Percentiles rank a stretch among this genome's conserved stretches.
phyloP scores from a whole-genome alignment of 2,888 invertebrate genomes.

The Melinaea marsaeus region DNA sequence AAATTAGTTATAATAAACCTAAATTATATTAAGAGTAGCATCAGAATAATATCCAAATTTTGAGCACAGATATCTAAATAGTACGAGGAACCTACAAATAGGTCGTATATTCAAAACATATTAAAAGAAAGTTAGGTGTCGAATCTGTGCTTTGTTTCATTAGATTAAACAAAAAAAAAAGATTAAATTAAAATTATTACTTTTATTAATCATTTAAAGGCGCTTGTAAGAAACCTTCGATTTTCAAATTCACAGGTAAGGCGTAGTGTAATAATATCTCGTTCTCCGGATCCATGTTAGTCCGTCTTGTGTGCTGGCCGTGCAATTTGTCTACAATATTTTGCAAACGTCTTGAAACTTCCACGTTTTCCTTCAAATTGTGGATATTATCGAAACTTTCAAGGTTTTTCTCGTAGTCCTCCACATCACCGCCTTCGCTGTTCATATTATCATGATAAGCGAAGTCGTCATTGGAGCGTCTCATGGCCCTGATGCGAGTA shows the following conservation, averaged over 20 bases:
- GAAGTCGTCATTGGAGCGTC: conserved; percentile 34
- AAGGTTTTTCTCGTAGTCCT: conserved; percentile 41
- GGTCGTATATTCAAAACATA: too few species aligned
- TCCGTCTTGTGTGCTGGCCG: conserved; percentile 14
- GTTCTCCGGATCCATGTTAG: conserved; percentile 30
- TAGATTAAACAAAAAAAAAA: neutral
- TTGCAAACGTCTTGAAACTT: conserved; percentile 20
- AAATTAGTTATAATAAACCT: too few species aligned
- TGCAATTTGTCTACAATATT: conserved; percentile 29
- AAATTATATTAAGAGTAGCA: too few species aligned
- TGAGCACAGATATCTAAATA: too few species aligned
- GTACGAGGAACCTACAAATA: too few species aligned
- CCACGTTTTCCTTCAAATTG: conserved; percentile 13
- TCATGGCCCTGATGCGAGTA: conserved; percentile 21
- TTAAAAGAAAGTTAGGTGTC: too few species aligned
- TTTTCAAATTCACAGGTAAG: conserved; percentile 48
- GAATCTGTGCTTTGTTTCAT: too few species aligned
- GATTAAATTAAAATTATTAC: neutral
- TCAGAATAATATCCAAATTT: too few species aligned
- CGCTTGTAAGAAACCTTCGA: conserved; percentile 48
- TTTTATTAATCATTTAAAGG: conserved; percentile 30
- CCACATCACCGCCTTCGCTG: conserved; percentile 29
- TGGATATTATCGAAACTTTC: conserved; percentile 30
- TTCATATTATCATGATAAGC: conserved; percentile 42
- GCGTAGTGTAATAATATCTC: conserved; percentile 49